Evolutionary conservation across 1,140 invertebrate genomes (phyloP), one percentile per base, ranked within the genome.

Genomic region (Rhynchophorus ferrugineus): DNA sequence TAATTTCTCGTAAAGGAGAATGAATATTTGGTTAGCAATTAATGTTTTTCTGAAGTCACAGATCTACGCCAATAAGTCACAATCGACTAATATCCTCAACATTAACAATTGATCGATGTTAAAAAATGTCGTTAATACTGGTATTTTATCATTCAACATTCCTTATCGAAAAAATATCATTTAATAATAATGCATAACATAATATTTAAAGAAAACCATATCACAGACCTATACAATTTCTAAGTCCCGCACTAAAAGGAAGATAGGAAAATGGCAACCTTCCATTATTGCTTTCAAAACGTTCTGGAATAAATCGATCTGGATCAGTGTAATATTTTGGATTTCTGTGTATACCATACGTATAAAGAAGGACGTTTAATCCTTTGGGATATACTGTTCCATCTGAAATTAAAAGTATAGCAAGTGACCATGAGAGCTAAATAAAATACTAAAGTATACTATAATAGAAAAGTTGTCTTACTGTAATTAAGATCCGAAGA

Each of bases 191-290:
- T n/a, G n/a, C n/a, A n/a, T n/a, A n/a, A n/a, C n/a, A n/a, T n/a
- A n/a, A n/a, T n/a, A n/a, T n/a, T n/a, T n/a, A n/a, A n/a, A n/a
- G n/a, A n/a, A n/a, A n/a, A n/a, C n/a, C n/a, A n/a, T n/a, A n/a
- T n/a, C n/a, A n/a, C n/a, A n/a, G n/a, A 64, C 83, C 84, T 19
- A 86, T 81, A 59, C 84, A 87, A 61, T 85, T 85, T 39, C 84
- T 70, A 0, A 75, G 75, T 8, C 84, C 84, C 3, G 79, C 82
- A 59, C 81, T 83, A 56, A 87, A 87, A 2, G 83, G 82, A n/a
- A 84, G 69, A 59, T 78, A 83, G 2, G 72, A 66, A 54, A 69
- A 81, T 14, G 72, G 72, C 17, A 73, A 59, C 57, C 73, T 65
- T 47, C 75, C 72, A 24, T 67, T 79, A 53, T 78, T 74, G 9